These are phyloP conservation scores for Heliconius hewitsoni DNA, from an alignment of 1,140 invertebrate species.

Conservation along the genomic window DNA sequence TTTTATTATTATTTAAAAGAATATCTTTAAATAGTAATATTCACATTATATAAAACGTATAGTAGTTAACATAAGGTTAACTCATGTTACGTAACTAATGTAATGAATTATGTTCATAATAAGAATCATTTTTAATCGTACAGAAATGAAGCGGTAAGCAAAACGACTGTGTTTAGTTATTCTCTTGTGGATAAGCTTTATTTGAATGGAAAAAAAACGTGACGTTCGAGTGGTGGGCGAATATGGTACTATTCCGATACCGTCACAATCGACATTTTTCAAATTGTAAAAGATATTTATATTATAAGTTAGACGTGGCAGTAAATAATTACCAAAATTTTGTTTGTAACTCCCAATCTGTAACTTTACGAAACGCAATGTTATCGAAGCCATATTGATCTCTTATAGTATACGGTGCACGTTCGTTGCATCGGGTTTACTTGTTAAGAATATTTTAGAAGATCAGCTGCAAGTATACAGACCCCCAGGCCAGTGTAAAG, in stretches of 20 bases:
- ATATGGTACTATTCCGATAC: constrained; percentile 58
- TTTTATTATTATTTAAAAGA: neutral
- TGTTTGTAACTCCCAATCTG: constrained; percentile 53
- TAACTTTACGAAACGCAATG: constrained; percentile 52
- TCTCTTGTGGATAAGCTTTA: neutral
- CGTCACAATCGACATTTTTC: constrained; percentile 48
- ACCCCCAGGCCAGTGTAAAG: constrained; percentile 73
- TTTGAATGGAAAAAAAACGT: neutral
- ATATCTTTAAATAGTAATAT: constrained; percentile 12
- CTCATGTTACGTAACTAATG: neutral
- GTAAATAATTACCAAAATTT: constrained; percentile 50
- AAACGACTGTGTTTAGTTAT: neutral
- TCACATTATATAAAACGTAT: neutral
- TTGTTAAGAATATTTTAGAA: constrained; percentile 67
- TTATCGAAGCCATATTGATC: constrained; percentile 75
- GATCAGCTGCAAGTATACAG: constrained; percentile 54
- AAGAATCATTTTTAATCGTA: constrained; percentile 6
- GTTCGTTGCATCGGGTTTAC: constrained; percentile 51
- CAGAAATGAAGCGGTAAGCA: neutral
- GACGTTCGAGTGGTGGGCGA: constrained; percentile 43
- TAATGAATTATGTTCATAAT: neutral
- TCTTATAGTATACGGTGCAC: constrained; percentile 61
- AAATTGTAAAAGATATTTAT: constrained; percentile 54
- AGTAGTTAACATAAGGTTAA: neutral
- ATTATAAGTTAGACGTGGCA: constrained; percentile 61